phyloP scores from a whole-genome alignment of 2,797 vertebrate species.

The Syngnathus rostellatus region DNA sequence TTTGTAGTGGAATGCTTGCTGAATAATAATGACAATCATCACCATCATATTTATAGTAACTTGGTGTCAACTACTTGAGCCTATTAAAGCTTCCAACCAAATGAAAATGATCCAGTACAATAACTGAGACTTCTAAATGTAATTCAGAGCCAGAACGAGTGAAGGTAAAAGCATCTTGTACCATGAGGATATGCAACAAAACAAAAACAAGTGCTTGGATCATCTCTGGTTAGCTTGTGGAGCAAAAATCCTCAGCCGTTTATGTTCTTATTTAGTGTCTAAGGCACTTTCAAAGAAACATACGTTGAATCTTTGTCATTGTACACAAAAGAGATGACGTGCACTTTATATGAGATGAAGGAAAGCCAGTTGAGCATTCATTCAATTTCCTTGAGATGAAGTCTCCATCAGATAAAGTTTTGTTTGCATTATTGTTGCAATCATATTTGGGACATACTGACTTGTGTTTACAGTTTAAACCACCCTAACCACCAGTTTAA shows the following conservation, averaged over 20 bases:
- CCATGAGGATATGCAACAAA: constrained; percentile 60
- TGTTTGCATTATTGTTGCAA: too few relatives aligned
- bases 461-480: too few relatives aligned
- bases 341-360: background rate
- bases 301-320: constrained; percentile 51
- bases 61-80: constrained; percentile 57
- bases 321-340: background rate
- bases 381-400: background rate
- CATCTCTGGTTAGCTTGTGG: constrained; percentile 22
- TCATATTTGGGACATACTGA: too few relatives aligned
- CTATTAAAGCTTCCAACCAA: constrained; percentile 93
- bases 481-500: background rate
- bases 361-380: background rate
- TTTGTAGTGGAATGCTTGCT: constrained; percentile 79
- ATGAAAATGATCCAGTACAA: constrained; percentile 43
- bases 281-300: constrained; percentile 92
- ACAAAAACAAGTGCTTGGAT: constrained; percentile 20
- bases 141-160: constrained; percentile 19
- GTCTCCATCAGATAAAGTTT: too few relatives aligned
- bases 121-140: constrained; percentile 20
- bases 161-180: constrained; percentile 60
- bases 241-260: constrained; percentile 36
- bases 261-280: constrained; percentile 89
- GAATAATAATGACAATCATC: constrained; percentile 46
- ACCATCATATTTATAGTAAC: constrained; percentile 6